phyloP scores from a whole-genome alignment of 2,888 invertebrate genomes.

The Hemistola chrysoprasaria region DNA sequence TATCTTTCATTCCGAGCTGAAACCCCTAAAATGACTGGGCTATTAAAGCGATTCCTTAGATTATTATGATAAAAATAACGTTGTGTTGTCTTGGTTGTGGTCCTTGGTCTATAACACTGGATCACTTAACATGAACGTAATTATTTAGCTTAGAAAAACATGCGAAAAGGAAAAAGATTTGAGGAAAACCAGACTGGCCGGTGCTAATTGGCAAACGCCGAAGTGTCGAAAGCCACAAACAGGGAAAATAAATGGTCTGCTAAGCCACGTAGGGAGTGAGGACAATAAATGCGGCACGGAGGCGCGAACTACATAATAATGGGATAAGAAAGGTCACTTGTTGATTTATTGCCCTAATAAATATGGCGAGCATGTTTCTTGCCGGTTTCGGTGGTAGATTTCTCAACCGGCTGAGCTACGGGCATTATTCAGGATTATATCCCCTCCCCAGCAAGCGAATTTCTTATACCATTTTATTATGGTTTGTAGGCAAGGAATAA shows the following conservation, averaged over 20 bases:
- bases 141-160: too few relatives aligned
- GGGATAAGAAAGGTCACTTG: slow-evolving; percentile 43
- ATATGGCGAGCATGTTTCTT: slow-evolving; percentile 28
- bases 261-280: slow-evolving; percentile 24
- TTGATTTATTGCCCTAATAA: slow-evolving; percentile 42
- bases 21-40: too few relatives aligned
- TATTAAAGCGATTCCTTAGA: too few relatives aligned
- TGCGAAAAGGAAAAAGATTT: slow-evolving; percentile 22
- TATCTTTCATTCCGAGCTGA: too few relatives aligned
- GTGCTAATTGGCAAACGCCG: slow-evolving; percentile 31
- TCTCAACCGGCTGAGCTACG: neutral
- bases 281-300: slow-evolving; percentile 39
- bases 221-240: slow-evolving; percentile 33
- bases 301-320: slow-evolving; percentile 48
- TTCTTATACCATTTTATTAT: too few relatives aligned
- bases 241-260: slow-evolving; percentile 43
- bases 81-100: too few relatives aligned
- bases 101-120: too few relatives aligned
- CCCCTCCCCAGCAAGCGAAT: too few relatives aligned
- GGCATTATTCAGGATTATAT: slow-evolving; percentile 9
- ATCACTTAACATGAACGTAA: too few relatives aligned
- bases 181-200: slow-evolving; percentile 21
- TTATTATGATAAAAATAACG: too few relatives aligned
- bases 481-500: too few relatives aligned
- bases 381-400: slow-evolving; percentile 7